phyloP scores from a whole-genome alignment of 1,140 invertebrate genomes.

The Drosophila lacteicornis region DNA sequence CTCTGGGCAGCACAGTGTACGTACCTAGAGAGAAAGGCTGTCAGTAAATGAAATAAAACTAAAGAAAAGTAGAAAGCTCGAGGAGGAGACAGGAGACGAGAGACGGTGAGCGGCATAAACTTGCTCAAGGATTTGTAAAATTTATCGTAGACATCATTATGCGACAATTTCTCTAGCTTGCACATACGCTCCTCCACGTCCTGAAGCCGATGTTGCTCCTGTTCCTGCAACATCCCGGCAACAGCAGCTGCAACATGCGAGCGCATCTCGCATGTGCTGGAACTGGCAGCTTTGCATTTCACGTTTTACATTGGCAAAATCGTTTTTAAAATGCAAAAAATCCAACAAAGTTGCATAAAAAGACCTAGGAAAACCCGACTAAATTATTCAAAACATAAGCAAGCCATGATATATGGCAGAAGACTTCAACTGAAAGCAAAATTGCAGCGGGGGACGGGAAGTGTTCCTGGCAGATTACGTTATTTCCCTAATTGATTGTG shows the following conservation, averaged over 20 bases:
- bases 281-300: constrained; percentile 71
- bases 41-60: constrained; percentile 71
- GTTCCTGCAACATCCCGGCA: constrained; percentile 1
- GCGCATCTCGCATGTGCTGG: constrained; percentile 30
- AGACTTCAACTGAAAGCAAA: constrained; percentile 15
- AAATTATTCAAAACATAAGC: constrained; percentile 81
- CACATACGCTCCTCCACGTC: constrained; percentile 14
- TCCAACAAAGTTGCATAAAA: constrained; percentile 20
- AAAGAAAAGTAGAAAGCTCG: constrained; percentile 33
- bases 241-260: constrained; percentile 67
- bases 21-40: constrained; percentile 27
- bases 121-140: constrained; percentile 73
- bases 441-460: constrained; percentile 4
- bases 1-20: constrained; percentile 20
- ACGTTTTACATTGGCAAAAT: constrained; percentile 78
- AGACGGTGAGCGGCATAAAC: constrained; percentile 37
- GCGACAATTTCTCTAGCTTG: constrained; percentile 69
- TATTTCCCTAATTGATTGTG: constrained; percentile 56
- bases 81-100: constrained; percentile 10
- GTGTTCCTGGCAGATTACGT: constrained; percentile 44
- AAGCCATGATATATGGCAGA: constrained; percentile 60
- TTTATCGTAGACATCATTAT: constrained; percentile 80
- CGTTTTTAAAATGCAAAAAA: constrained; percentile 69
- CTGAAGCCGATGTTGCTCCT: constrained; percentile 13
- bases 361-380: constrained; percentile 25